Base-by-base conservation (phyloP, 1,140 invertebrate genomes). In the Apis florea region DNA sequence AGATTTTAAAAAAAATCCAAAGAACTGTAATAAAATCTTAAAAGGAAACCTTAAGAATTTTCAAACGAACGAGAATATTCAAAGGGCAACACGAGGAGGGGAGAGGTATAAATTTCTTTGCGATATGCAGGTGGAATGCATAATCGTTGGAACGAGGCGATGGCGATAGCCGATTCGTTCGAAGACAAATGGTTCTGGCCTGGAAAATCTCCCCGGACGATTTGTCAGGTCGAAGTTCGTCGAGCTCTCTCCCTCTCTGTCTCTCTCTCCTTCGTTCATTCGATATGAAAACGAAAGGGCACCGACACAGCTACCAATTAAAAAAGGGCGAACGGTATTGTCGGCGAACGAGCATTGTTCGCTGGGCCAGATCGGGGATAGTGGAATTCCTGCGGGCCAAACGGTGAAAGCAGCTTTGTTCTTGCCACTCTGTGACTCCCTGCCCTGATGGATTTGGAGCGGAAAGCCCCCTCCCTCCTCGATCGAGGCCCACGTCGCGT, bases 211-310 rank as follows among this genome's bases (percentile, higher is more conserved):
- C 70, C 17, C 51, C n/a, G 58, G 49, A 74, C 79, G 74, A 87
- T 87, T 87, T 86, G 85, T 87, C 85, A 86, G 83, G 58, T 59
- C 82, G 74, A 58, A 53, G 47, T 67, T 59, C 61, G 74, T 87
- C 86, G 85, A 40, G 31, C 83, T 56, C 75, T 19, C 21, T 58
- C 56, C 9, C 15, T 56, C 54, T 17, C 17, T 58, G 21, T 9
- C 56, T 58, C 56, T n/a, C 21, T 58, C 19, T 9, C 5, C n/a
- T 24, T 12, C 26, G 10, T 17, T 9, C 76, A 51, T 76, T 81
- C 76, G 82, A 80, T 83, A 70, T 74, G 73, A 69, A 82, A 84
- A 73, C 82, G 84, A 69, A 85, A 85, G 79, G 73, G 49, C 85
- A 73, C 70, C 51, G 31, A 67, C 53, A n/a, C 54, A 53, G 74